Evolutionary conservation across 2,797 vertebrate species (phyloP).

Genomic region (Coilia nasus): DNA sequence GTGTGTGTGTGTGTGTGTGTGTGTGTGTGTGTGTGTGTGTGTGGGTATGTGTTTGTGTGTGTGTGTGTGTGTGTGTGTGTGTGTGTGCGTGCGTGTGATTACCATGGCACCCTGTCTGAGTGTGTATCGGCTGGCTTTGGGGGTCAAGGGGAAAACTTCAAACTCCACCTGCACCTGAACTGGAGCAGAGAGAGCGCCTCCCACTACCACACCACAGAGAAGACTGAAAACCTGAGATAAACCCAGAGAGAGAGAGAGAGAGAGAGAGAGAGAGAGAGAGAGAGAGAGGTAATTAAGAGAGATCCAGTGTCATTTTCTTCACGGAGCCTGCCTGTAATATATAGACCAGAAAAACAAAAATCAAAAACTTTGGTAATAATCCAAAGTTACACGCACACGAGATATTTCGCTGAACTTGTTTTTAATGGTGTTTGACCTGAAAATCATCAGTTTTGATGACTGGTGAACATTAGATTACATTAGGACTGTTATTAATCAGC

Average conservation of each 20-base stretch:
- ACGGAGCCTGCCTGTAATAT: too few relatives aligned
- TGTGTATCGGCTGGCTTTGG: conserved; percentile 71
- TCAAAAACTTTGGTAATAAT: too few relatives aligned
- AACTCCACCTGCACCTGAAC: conserved; percentile 73
- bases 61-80: too few relatives aligned
- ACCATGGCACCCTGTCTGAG: conserved; percentile 75
- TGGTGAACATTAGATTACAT: too few relatives aligned
- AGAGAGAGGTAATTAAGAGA: background rate
- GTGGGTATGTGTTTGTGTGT: background rate
- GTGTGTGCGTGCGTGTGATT: too few relatives aligned
- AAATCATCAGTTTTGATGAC: too few relatives aligned
- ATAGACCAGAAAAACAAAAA: too few relatives aligned
- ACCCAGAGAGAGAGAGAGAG: conserved; percentile 30
- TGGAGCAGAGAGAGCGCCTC: conserved; percentile 40
- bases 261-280: background rate
- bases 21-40: background rate
- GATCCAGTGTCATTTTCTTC: too few relatives aligned
- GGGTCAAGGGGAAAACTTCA: conserved; percentile 68
- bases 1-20: conserved; percentile 35
- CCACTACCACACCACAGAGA: conserved; percentile 66
- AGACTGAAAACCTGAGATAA: conserved; percentile 50
- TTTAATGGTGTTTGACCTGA: too few relatives aligned
- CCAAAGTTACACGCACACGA: too few relatives aligned
- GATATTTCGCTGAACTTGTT: too few relatives aligned
- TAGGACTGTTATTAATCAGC: too few relatives aligned